A percentile compares a stretch with the other conserved stretches of the same genome.
These are phyloP conservation scores for Calcarius lapponicus DNA, from an alignment of 2,797 vertebrate species.

Conservation along the genomic window DNA sequence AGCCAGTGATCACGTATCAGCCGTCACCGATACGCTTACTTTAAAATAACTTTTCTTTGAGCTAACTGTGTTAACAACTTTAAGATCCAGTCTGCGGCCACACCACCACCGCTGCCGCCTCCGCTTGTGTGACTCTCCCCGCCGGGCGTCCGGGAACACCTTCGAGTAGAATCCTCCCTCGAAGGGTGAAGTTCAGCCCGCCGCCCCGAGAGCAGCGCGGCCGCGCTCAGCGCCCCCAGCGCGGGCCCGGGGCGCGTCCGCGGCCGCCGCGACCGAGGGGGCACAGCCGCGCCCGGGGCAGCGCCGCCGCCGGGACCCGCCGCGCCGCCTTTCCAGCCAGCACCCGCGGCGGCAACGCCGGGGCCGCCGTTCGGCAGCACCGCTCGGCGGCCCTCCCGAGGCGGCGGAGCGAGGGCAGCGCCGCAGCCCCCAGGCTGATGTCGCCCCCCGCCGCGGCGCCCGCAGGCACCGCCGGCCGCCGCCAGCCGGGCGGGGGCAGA, in stretches of 20 bases:
- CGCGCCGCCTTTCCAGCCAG: background rate
- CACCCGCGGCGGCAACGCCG: background rate
- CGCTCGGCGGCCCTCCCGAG: background rate
- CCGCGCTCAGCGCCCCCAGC: background rate
- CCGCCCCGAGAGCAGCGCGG: background rate
- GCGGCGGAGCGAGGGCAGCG: background rate
- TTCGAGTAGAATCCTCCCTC: fast-evolving
- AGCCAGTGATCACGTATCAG: background rate
- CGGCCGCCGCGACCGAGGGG: background rate
- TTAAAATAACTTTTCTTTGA: background rate
- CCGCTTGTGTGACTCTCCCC: background rate
- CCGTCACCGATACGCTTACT: background rate
- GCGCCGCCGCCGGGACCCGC: background rate
- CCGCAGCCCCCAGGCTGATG: background rate
- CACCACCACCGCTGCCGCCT: background rate
- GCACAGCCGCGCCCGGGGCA: background rate
- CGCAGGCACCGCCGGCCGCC: background rate
- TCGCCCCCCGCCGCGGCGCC: background rate
- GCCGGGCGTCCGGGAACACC: background rate
- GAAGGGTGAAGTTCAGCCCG: background rate
- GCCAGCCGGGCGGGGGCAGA: background rate
- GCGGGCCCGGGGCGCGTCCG: background rate
- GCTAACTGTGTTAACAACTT: background rate
- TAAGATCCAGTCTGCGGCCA: background rate
- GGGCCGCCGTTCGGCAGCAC: background rate